Evolutionary conservation across 2,888 invertebrate genomes (phyloP).

Genomic region (Plebejus anna): DNA sequence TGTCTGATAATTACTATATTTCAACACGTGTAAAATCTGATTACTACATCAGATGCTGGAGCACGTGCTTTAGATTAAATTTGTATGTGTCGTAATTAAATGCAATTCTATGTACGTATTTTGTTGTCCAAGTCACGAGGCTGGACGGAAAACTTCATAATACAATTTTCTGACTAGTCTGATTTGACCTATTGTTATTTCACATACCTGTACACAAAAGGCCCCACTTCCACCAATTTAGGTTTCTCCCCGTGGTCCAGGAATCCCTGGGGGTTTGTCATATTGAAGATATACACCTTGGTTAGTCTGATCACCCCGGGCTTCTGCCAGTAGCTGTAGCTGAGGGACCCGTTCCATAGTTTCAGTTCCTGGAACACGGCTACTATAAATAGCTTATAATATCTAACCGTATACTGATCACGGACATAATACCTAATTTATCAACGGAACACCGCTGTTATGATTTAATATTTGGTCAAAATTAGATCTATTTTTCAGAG

Average conservation of each 20-base stretch:
- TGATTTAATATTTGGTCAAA: background rate
- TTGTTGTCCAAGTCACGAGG: background rate
- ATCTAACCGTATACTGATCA: background rate
- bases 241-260: slow-evolving; percentile 88
- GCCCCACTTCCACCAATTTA: slow-evolving; percentile 89
- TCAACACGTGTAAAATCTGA: background rate
- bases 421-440: background rate
- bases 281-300: slow-evolving; percentile 93
- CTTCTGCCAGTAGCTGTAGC: slow-evolving; percentile 94
- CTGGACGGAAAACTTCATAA: background rate
- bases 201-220: slow-evolving; percentile 89
- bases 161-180: background rate
- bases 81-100: background rate
- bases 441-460: no score
- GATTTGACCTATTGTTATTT: background rate
- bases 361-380: slow-evolving; percentile 84
- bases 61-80: background rate
- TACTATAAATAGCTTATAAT: slow-evolving; percentile 25
- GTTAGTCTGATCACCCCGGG: slow-evolving; percentile 91
- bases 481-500: background rate
- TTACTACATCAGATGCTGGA: background rate
- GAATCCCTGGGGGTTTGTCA: slow-evolving; percentile 91
- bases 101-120: background rate
- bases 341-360: slow-evolving; percentile 90
- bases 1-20: background rate